phyloP scores from a whole-genome alignment of 2,113 vertebrate species.

The Channa maculata region DNA sequence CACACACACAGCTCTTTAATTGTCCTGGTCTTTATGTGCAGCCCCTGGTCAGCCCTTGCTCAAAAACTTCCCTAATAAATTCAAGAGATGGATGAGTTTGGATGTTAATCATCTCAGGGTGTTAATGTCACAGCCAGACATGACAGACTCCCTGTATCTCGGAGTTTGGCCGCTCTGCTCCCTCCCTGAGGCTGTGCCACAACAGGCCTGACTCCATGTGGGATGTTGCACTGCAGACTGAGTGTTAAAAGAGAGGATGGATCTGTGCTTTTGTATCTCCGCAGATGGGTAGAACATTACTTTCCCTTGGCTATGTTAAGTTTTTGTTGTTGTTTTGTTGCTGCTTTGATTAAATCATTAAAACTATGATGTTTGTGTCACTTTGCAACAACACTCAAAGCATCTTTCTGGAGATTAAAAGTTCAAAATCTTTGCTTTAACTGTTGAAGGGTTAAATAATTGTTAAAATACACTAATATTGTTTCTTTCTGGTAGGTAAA shows the following conservation, averaged over 20 bases:
- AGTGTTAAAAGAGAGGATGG: slow-evolving; percentile 17
- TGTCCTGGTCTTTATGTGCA: slow-evolving; percentile 8
- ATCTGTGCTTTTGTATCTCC: slow-evolving; percentile 27
- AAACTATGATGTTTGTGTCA: slow-evolving; percentile 1
- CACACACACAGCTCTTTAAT: slow-evolving; percentile 2
- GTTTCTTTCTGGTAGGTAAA: too few relatives aligned
- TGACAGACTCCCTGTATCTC: slow-evolving; percentile 53
- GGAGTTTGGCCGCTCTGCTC: slow-evolving; percentile 36
- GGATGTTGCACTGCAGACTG: slow-evolving; percentile 23
- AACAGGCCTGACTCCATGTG: slow-evolving; percentile 27
- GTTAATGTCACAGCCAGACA: slow-evolving; percentile 61
- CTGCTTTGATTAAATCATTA: slow-evolving; percentile 6
- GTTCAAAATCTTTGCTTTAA: too few relatives aligned
- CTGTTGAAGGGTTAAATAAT: too few relatives aligned
- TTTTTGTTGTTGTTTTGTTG: neutral
- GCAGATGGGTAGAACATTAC: slow-evolving; percentile 19
- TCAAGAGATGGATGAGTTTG: slow-evolving; percentile 43
- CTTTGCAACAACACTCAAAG: neutral
- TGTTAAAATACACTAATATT: too few relatives aligned
- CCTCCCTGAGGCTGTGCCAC: slow-evolving; percentile 25
- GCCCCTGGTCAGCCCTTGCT: slow-evolving; percentile 10
- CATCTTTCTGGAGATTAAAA: neutral
- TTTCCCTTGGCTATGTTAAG: slow-evolving; percentile 4
- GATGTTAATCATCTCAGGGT: slow-evolving; percentile 56
- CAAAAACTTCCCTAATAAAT: slow-evolving; percentile 39